These are phyloP conservation scores for Lepidothrix coronata DNA, from an alignment of 2,113 vertebrate species.

Conservation along the genomic window DNA sequence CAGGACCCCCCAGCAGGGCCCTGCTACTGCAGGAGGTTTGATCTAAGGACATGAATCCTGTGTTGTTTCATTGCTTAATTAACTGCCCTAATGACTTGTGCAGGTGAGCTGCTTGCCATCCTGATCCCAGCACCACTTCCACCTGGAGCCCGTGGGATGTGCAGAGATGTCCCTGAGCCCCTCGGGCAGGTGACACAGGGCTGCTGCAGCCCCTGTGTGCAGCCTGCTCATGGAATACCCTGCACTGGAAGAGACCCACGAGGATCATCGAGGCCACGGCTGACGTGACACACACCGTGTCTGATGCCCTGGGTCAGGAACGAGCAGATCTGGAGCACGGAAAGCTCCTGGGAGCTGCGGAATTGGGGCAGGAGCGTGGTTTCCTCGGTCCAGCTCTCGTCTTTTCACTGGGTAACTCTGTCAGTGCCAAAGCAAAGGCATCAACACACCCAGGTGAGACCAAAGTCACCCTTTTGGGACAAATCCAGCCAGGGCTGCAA, in stretches of 20 bases:
- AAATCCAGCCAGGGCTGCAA: background rate
- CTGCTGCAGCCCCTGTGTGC: too few species aligned
- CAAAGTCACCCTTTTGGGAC: background rate
- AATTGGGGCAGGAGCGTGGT: background rate
- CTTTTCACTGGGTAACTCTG: background rate
- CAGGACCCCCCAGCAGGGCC: background rate
- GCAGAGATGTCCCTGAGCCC: background rate
- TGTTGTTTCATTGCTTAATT: background rate
- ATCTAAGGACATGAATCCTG: background rate
- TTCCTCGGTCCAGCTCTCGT: accelerated
- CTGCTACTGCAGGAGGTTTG: background rate
- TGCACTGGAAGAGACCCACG: background rate
- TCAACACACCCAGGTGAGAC: background rate
- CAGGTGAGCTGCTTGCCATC: background rate
- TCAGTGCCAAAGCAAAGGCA: background rate
- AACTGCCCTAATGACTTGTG: background rate
- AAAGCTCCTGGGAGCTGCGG: background rate
- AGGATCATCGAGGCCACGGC: background rate
- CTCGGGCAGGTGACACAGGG: accelerated
- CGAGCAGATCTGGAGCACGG: background rate
- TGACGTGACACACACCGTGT: background rate
- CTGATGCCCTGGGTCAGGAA: background rate
- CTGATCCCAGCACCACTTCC: background rate
- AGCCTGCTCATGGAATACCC: background rate
- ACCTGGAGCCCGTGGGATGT: accelerated